Percentiles rank a stretch among this genome's conserved stretches.
These are phyloP conservation scores for Drosophila tsacasi DNA, from an alignment of 1,140 invertebrate species.

Conservation along the genomic window DNA sequence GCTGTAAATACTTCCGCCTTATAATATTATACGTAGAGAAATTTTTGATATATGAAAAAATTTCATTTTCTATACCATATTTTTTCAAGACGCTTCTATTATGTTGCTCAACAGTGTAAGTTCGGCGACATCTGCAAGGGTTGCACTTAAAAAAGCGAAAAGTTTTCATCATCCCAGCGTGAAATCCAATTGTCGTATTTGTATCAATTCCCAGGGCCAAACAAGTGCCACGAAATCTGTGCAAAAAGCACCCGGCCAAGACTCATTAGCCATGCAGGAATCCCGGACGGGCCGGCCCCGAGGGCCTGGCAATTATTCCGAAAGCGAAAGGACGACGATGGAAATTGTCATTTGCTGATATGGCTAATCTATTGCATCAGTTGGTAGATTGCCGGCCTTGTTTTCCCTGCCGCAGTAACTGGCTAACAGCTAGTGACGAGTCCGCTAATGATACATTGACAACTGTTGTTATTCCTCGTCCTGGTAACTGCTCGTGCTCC, in stretches of 20 bases:
- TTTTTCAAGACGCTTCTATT: background rate
- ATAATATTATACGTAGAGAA: background rate
- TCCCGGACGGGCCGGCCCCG: conserved; percentile 16
- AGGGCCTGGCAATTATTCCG: conserved; percentile 53
- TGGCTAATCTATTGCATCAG: conserved; percentile 65
- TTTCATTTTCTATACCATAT: background rate
- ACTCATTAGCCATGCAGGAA: conserved; percentile 56
- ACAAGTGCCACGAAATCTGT: conserved; percentile 36
- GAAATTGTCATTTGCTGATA: conserved; percentile 58
- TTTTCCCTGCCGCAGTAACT: conserved; percentile 21
- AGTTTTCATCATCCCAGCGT: conserved; percentile 48
- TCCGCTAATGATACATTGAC: conserved; percentile 73
- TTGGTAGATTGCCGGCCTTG: conserved; percentile 25
- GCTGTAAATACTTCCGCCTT: too few species aligned
- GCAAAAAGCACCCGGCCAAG: conserved; percentile 37
- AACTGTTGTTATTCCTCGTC: conserved; percentile 62
- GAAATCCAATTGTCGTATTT: conserved; percentile 56
- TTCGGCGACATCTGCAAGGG: conserved; percentile 34
- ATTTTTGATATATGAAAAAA: background rate
- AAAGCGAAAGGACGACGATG: conserved; percentile 37
- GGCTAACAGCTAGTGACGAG: conserved; percentile 23
- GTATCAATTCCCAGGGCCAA: conserved; percentile 30
- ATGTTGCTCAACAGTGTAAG: background rate
- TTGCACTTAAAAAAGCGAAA: conserved; percentile 55
- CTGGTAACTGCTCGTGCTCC: background rate